Evolutionary conservation across 30 jellyfish, hydroid and myxozoan genomes (phyloP).

Genomic region (Hydractinia echinata): DNA sequence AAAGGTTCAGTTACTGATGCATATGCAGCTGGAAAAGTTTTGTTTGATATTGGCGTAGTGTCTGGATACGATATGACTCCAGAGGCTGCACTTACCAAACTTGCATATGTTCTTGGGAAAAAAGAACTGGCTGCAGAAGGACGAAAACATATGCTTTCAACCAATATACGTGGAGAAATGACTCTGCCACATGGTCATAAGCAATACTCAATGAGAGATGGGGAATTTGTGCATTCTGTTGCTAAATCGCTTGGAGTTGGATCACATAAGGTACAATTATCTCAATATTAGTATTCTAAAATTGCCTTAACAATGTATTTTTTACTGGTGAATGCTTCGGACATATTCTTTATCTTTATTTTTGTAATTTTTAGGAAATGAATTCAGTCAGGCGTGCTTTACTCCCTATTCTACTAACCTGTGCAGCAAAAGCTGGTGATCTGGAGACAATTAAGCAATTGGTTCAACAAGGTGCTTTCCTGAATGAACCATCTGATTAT

Average conservation of each 20-base stretch:
- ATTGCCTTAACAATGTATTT: not conserved
- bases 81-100: slow-evolving; percentile 91
- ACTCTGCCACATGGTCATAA: slow-evolving; percentile 54
- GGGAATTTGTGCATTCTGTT: slow-evolving; percentile 81
- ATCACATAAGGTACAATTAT: slow-evolving; percentile 66
- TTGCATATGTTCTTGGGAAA: slow-evolving; percentile 78
- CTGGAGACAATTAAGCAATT: slow-evolving; percentile 56
- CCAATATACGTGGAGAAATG: slow-evolving; percentile 90
- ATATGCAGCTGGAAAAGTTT: slow-evolving; percentile 86
- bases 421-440: slow-evolving; percentile 99
- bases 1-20: slow-evolving; percentile 92
- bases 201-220: slow-evolving; percentile 75
- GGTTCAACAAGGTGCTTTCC: slow-evolving; percentile 93
- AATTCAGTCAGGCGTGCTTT: slow-evolving; percentile 80
- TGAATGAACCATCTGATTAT: slow-evolving; percentile 93
- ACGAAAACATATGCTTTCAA: slow-evolving; percentile 42
- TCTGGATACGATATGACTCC: slow-evolving; percentile 98
- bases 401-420: slow-evolving; percentile 80
- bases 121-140: slow-evolving; percentile 47
- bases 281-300: not conserved
- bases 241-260: slow-evolving; percentile 90
- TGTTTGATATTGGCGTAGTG: slow-evolving; percentile 87
- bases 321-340: not conserved
- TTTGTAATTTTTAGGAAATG: slow-evolving; percentile 66
- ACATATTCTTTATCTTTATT: not conserved